These are phyloP conservation scores for Diplazon laetatorius DNA, from an alignment of 2,888 invertebrate genomes.

Conservation along the genomic window DNA sequence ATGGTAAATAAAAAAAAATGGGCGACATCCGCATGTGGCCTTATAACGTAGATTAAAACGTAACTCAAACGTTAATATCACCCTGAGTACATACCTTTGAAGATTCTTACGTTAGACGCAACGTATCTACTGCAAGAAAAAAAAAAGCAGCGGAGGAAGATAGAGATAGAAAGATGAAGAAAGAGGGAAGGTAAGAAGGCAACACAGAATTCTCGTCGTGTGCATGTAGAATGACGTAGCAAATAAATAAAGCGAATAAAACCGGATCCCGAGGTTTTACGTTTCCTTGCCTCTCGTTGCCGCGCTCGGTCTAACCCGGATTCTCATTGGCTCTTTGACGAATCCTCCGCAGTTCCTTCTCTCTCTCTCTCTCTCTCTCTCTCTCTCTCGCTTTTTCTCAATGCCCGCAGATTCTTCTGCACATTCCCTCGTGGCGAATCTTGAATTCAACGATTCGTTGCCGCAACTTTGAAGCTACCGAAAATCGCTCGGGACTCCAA, in stretches of 20 bases:
- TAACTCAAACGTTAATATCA: too few relatives aligned
- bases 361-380: not conserved
- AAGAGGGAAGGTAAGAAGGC: not conserved
- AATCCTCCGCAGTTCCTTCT: not conserved
- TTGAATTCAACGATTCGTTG: not conserved
- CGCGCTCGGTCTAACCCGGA: not conserved
- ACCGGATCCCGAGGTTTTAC: constrained; percentile 12
- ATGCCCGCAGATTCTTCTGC: not conserved
- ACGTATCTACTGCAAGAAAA: too few relatives aligned
- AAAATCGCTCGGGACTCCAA: not conserved
- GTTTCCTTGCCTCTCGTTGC: constrained; percentile 13
- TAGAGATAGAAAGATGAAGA: not conserved
- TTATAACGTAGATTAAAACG: too few relatives aligned
- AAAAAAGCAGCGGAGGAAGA: too few relatives aligned
- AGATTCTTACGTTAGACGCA: too few relatives aligned
- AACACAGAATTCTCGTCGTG: not conserved
- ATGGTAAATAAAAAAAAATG: too few relatives aligned
- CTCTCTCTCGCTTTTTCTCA: not conserved
- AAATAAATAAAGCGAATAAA: constrained; percentile 23
- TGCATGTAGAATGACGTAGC: constrained; percentile 14
- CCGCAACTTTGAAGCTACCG: constrained; percentile 8
- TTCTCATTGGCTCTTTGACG: constrained; percentile 3
- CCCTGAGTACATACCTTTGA: too few relatives aligned
- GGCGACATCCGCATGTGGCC: too few relatives aligned
- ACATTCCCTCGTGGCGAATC: not conserved